Evolutionary conservation across 1,140 invertebrate genomes (phyloP), one percentile per base, ranked within the genome.

Genomic region (Scaptomyza hsui): DNA sequence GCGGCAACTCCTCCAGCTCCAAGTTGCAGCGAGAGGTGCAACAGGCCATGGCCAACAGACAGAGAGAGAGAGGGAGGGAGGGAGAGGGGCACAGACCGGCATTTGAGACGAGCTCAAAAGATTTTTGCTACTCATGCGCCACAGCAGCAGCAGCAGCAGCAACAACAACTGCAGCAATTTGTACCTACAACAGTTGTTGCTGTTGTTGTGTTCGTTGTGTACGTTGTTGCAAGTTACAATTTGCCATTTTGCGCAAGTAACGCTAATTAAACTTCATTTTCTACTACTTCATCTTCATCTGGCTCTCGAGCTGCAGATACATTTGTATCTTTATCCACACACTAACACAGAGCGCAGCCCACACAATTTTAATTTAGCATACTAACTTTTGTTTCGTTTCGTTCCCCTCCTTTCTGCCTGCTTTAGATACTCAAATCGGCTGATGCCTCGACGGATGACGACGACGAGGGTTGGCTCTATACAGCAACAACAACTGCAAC

Each of bases 191-290:
- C 69, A 61, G 64, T 72, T 53, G 61, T n/a, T 62, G 45, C 7
- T 42, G 26, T 7, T 12, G n/a, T 4, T 35, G 44, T 41, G 64
- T 29, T 2, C 48, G 59, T 51, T 52, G 61, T 35, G 29, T 32
- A 9, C 44, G 72, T 55, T 69, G 74, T 44, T 52, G 56, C 70
- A 75, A 76, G 47, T 60, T 70, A 63, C 86, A 90, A 89, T 89
- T 89, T 89, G 75, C 81, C 82, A 89, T 90, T 83, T 82, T 86
- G 76, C 80, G 78, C 86, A 79, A 88, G 80, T 89, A 89, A 89
- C 72, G 81, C 81, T 89, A 89, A 86, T 86, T 88, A 89, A 83
- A 82, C 75, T 90, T 88, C 69, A 88, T 89, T 85, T 72, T 90
- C 74, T 68, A 79, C 75, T 73, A 80, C 75, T 77, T 76, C 72